phyloP scores from a whole-genome alignment of 2,888 invertebrate genomes.

The Lasioglossum oenotherae region DNA sequence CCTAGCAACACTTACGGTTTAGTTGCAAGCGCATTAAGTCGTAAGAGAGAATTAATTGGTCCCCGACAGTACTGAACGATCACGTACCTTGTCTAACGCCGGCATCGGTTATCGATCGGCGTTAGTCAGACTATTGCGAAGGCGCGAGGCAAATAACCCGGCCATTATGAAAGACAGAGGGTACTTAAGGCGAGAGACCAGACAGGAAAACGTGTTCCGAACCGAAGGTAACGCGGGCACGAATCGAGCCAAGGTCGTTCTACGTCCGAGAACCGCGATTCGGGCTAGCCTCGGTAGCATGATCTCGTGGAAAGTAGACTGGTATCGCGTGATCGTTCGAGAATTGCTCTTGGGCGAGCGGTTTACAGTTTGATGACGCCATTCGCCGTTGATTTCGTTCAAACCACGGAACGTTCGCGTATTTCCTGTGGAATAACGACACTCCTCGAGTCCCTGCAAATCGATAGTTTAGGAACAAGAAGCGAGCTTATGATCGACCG shows the following conservation, averaged over 20 bases:
- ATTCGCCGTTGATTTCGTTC: slow-evolving; percentile 12
- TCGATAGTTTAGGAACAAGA: background rate
- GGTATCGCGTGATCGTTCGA: slow-evolving; percentile 8
- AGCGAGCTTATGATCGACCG: background rate
- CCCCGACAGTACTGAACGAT: background rate
- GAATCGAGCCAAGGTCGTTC: slow-evolving; percentile 54
- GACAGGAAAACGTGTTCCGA: slow-evolving; percentile 43
- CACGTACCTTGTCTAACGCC: background rate
- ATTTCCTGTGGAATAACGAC: background rate
- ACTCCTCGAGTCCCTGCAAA: background rate
- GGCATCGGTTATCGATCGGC: slow-evolving; percentile 8
- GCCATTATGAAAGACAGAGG: slow-evolving; percentile 26
- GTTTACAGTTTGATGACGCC: slow-evolving; percentile 27
- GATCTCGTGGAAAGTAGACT: slow-evolving; percentile 38
- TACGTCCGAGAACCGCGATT: slow-evolving; percentile 58
- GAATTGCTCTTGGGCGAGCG: slow-evolving; percentile 7
- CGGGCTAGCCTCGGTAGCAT: slow-evolving; percentile 23
- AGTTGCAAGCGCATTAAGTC: background rate
- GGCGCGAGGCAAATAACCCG: slow-evolving; percentile 17
- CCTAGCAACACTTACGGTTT: background rate
- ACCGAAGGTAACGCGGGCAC: slow-evolving; percentile 48
- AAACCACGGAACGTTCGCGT: background rate
- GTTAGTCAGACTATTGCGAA: slow-evolving; percentile 27
- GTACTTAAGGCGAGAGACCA: background rate
- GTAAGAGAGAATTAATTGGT: background rate